A percentile compares a stretch with the other conserved stretches of the same genome.
These are phyloP conservation scores for Otis tarda DNA, from an alignment of 2,113 vertebrate species.

Conservation along the genomic window DNA sequence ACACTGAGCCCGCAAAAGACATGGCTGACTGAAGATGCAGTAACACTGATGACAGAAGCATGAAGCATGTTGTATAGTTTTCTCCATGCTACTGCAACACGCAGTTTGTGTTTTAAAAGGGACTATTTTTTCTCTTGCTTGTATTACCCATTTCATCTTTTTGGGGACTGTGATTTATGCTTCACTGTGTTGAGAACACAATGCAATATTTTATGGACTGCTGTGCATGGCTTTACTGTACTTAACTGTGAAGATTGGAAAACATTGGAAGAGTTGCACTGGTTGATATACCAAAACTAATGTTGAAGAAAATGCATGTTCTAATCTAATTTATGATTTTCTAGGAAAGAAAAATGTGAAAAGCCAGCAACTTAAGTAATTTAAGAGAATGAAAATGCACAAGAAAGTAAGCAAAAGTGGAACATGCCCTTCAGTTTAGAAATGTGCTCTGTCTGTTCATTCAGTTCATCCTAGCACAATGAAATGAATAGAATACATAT, in stretches of 20 bases:
- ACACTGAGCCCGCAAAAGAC: not conserved
- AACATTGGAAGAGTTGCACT: not conserved
- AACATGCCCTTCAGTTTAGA: not conserved
- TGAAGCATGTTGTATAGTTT: not conserved
- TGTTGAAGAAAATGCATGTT: not conserved
- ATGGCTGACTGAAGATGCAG: not conserved
- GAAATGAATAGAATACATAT: not conserved
- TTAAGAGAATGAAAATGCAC: not conserved
- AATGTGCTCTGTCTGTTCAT: not conserved
- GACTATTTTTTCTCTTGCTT: not conserved
- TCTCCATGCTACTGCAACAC: not conserved
- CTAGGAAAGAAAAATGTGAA: not conserved
- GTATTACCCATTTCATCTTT: not conserved
- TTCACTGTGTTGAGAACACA: not conserved
- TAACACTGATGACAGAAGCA: not conserved
- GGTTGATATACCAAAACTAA: not conserved
- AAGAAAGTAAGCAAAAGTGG: not conserved
- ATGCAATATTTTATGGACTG: not conserved
- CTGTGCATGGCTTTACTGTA: not conserved
- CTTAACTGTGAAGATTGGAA: not conserved
- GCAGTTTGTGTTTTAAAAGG: not conserved
- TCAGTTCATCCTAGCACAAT: not conserved
- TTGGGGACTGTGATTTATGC: not conserved
- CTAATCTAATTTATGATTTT: not conserved
- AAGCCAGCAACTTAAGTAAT: not conserved